Percentiles rank a stretch among this genome's conserved stretches.
Evolutionary conservation across 2,113 vertebrate species (phyloP).

Genomic region (Pterophyllum scalare): DNA sequence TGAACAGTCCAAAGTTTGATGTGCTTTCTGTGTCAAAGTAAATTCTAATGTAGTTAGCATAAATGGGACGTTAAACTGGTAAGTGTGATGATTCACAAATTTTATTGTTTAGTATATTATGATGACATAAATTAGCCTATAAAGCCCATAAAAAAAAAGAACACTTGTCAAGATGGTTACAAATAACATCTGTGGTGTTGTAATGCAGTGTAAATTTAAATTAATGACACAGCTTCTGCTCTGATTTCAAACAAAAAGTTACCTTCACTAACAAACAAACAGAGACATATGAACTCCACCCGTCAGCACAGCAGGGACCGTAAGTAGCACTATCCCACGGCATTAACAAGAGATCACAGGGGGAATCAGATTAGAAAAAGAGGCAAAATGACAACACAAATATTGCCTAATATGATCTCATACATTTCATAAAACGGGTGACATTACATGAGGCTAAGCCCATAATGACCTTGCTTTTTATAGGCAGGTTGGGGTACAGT

Average conservation of each 20-base stretch:
- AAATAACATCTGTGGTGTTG: background rate
- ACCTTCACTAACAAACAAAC: background rate
- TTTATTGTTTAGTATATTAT: background rate
- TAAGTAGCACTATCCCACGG: slow-evolving; percentile 75
- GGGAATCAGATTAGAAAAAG: slow-evolving; percentile 77
- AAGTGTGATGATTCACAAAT: background rate
- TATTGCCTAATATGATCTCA: slow-evolving; percentile 71
- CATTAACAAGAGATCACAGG: slow-evolving; percentile 69
- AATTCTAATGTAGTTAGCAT: background rate
- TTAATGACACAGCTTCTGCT: background rate
- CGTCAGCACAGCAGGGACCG: background rate
- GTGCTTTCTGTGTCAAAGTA: background rate
- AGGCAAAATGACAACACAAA: slow-evolving; percentile 67
- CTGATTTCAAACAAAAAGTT: background rate
- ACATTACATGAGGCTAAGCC: slow-evolving; percentile 80
- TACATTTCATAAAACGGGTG: slow-evolving; percentile 73
- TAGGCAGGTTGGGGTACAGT: slow-evolving; percentile 77
- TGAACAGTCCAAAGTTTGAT: slow-evolving; percentile 5
- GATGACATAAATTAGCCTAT: background rate
- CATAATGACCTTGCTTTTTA: slow-evolving; percentile 85
- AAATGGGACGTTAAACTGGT: background rate
- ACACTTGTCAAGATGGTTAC: background rate
- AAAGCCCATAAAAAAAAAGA: slow-evolving; percentile 4
- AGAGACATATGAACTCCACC: background rate
- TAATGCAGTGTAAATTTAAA: background rate